Percentiles rank a stretch among this genome's conserved stretches.
Evolutionary conservation across 2,888 invertebrate genomes (phyloP).

Genomic region (Leptinotarsa rubiginosa): DNA sequence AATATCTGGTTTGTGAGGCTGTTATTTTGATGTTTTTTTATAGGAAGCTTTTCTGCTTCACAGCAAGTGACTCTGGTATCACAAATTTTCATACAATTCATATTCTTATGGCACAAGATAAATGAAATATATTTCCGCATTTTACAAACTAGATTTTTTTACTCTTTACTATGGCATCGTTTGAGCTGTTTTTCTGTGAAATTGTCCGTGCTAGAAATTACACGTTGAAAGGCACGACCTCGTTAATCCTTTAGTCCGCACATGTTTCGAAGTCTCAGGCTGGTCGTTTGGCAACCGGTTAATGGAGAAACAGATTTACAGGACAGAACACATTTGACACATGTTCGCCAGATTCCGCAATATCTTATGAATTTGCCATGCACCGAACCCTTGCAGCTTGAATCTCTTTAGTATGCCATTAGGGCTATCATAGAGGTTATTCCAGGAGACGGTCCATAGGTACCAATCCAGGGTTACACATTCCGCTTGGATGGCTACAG

Average conservation of each 20-base stretch:
- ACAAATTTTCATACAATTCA: background rate
- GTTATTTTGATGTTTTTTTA: background rate
- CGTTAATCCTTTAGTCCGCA: no score
- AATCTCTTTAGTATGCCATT: no score
- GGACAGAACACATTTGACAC: background rate
- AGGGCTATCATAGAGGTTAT: no score
- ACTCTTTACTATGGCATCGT: background rate
- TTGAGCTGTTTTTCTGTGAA: background rate
- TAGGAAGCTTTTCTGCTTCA: background rate
- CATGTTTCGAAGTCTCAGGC: no score
- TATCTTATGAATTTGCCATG: background rate
- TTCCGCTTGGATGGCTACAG: no score
- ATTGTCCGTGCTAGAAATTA: background rate
- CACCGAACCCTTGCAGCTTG: no score
- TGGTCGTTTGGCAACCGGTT: no score
- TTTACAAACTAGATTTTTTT: background rate
- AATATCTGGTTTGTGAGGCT: background rate
- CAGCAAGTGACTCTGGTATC: background rate
- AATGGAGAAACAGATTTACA: background rate
- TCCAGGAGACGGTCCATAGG: no score
- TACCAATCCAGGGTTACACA: no score
- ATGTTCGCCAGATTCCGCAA: background rate
- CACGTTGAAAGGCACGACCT: no score
- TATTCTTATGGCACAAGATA: background rate
- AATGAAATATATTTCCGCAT: background rate